These are phyloP conservation scores for Cyclura pinguis DNA, from an alignment of 2,797 vertebrate species.

Conservation along the genomic window DNA sequence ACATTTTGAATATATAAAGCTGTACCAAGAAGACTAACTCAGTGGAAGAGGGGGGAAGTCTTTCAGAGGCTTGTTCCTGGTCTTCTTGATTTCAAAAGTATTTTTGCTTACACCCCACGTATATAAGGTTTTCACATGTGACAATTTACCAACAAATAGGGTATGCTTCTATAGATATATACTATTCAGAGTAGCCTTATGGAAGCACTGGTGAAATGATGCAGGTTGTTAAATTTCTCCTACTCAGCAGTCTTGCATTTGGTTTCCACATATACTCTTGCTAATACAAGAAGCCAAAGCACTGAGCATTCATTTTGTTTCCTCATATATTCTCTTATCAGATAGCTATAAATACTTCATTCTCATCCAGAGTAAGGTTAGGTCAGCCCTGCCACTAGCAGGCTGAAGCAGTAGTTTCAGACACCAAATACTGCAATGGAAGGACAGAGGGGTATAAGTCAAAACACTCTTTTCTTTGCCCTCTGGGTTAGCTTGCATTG, in stretches of 20 bases:
- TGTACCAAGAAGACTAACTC: not conserved
- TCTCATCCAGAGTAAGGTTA: not conserved
- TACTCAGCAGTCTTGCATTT: not conserved
- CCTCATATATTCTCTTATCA: not conserved
- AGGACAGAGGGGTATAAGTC: not conserved
- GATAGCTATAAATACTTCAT: not conserved
- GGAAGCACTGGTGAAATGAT: not conserved
- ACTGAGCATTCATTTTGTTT: not conserved
- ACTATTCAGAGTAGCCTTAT: not conserved
- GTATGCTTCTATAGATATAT: not conserved
- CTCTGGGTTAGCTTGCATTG: not conserved
- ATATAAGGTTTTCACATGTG: too few relatives aligned
- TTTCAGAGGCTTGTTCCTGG: not conserved
- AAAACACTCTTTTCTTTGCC: not conserved
- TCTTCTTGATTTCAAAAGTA: not conserved
- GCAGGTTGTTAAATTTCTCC: not conserved
- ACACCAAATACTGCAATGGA: not conserved
- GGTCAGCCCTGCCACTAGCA: not conserved
- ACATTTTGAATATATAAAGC: not conserved
- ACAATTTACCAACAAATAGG: not conserved
- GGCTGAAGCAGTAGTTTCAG: not conserved
- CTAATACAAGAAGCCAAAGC: not conserved
- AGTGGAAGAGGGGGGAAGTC: not conserved
- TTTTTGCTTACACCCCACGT: not conserved
- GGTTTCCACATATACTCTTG: not conserved